Percentiles rank a stretch among this genome's conserved stretches.
These are phyloP conservation scores for Taphrorychus bicolor DNA, from an alignment of 2,888 invertebrate genomes.

Conservation along the genomic window DNA sequence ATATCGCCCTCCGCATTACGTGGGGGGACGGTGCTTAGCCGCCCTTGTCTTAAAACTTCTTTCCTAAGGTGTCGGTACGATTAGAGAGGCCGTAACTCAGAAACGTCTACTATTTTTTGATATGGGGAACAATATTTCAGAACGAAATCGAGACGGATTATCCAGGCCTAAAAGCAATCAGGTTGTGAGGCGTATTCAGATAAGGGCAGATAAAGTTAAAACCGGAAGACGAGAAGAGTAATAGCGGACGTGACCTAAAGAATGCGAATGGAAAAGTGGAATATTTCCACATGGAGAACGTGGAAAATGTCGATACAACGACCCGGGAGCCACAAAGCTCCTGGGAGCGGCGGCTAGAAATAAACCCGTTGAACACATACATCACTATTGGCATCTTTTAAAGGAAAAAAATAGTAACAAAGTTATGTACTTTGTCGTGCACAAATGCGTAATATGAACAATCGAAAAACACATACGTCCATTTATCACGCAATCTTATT, in stretches of 20 bases:
- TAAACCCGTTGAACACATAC: too few species aligned
- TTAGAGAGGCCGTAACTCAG: not conserved
- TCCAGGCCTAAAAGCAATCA: constrained; percentile 32
- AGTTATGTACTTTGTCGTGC: not conserved
- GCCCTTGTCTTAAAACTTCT: not conserved
- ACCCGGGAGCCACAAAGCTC: not conserved
- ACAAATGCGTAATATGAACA: not conserved
- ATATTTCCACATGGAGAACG: constrained; percentile 35
- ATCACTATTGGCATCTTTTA: too few species aligned
- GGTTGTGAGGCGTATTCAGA: constrained; percentile 36
- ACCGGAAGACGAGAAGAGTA: constrained; percentile 40
- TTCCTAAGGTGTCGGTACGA: not conserved
- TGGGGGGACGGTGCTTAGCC: not conserved
- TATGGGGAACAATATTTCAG: constrained; percentile 15
- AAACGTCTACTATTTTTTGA: not conserved
- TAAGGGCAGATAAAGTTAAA: constrained; percentile 40
- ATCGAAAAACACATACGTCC: constrained; percentile 4
- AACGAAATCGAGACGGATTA: constrained; percentile 28
- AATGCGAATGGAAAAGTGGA: constrained; percentile 38
- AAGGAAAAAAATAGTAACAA: not conserved
- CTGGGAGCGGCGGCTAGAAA: not conserved
- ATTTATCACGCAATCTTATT: constrained; percentile 21
- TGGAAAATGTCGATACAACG: constrained; percentile 40
- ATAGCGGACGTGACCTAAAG: constrained; percentile 42
- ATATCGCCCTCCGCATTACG: constrained; percentile 33